Base-by-base conservation (phyloP, 2,113 vertebrate genomes). In the Callaeas wilsoni region DNA sequence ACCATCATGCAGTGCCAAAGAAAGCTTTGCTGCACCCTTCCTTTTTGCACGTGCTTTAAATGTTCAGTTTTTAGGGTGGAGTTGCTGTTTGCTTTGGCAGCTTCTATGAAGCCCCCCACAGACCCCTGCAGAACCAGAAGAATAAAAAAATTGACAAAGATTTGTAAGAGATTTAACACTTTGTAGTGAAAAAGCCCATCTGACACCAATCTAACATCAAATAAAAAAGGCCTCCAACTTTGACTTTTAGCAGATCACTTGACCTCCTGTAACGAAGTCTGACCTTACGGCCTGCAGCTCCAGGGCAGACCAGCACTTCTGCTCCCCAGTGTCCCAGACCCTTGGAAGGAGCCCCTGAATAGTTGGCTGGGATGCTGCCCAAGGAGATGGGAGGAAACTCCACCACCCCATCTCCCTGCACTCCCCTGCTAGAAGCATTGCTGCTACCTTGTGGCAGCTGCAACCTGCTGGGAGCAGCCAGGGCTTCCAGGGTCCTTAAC, bases 31-130 rank as follows among this genome's bases (percentile, higher is more conserved):
- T 94, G 27, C 44, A 64, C 42, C 67, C 87, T 97, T 82, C 12
- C n/a, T 73, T 59, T 55, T 22, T 57, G 77, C 27, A 95, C 10
- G 32, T 70, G 86, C 78, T 97, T 96, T 97, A 94, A 96, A 95
- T 77, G 41, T 80, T 82, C 57, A 52, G 6, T 62, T 77, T 93
- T 93, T 78, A 59, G 23, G 44, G 59, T 75, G 82, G 17, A 27
- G 68, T 30, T 77, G 78, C 82, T 84, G 74, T 85, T 91, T 93
- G 62, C 80, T 91, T 93, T 84, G 88, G 68, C 84, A 93, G n/a
- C 70, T 59, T 47, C 89, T 86, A 35, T 32, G 74, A 94, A 86
- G 84, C 7, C 9, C 21, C 35, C 32, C 21, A 21, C 19, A 68
- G 12, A 56, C 37, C 41, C 56, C 30, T 0, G 1, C 11, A 69